These are phyloP conservation scores for Tympanoctomys barrerae DNA, from an alignment of 2,797 vertebrate species.

Conservation along the genomic window DNA sequence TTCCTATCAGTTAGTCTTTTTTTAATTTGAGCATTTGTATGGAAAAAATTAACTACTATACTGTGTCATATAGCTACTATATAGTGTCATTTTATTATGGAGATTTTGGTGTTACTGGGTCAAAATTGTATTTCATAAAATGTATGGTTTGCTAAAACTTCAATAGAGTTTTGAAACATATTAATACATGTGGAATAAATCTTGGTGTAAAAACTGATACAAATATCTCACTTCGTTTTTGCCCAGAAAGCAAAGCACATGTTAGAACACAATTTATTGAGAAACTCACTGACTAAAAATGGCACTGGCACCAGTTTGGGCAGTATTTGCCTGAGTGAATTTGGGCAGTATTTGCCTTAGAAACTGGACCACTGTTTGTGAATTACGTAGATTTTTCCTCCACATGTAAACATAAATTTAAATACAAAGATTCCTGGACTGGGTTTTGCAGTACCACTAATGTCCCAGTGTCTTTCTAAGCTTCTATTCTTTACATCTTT, in stretches of 20 bases:
- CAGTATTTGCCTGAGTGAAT: not conserved
- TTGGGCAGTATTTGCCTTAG: not conserved
- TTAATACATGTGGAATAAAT: not conserved
- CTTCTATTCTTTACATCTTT: not conserved
- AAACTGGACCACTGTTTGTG: not conserved
- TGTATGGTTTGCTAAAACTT: not conserved
- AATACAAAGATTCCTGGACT: not conserved
- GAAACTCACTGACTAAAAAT: conserved; percentile 57
- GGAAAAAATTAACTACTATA: not conserved
- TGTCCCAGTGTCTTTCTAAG: not conserved
- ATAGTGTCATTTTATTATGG: conserved; percentile 8
- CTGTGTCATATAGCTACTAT: not conserved
- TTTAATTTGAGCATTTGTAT: not conserved
- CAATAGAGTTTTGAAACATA: not conserved
- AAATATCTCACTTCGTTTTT: conserved; percentile 35
- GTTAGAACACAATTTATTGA: conserved; percentile 14
- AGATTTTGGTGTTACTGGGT: not conserved
- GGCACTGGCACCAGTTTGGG: not conserved
- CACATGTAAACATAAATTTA: not conserved
- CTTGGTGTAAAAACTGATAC: conserved; percentile 20
- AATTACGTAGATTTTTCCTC: not conserved
- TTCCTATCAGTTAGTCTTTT: not conserved
- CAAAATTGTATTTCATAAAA: conserved; percentile 48
- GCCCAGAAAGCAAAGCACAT: not conserved
- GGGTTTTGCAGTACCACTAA: not conserved